A percentile compares a stretch with the other conserved stretches of the same genome.
phyloP scores from a whole-genome alignment of 2,797 vertebrate genomes.

The Myotis pilosus region DNA sequence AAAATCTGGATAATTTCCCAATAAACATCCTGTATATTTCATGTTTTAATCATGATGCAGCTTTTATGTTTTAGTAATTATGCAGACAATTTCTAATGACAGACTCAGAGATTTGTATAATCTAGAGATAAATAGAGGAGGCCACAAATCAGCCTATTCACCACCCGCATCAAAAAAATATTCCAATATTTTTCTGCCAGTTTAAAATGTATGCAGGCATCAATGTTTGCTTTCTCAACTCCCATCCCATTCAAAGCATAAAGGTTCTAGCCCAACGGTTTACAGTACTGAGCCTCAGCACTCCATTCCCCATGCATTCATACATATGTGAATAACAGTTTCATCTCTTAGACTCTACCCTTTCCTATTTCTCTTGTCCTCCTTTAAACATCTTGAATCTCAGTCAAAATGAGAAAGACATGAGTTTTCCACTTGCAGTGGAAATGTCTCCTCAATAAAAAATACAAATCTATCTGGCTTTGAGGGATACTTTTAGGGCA shows the following conservation, averaged over 20 bases:
- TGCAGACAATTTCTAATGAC: conserved; percentile 54
- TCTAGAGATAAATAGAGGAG: conserved; percentile 53
- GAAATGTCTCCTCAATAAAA: neutral
- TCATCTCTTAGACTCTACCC: neutral
- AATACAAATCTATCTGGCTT: neutral
- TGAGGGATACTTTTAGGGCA: neutral
- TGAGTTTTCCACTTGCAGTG: neutral
- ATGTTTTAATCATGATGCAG: conserved; percentile 68
- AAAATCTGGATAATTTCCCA: conserved; percentile 49
- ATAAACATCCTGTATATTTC: conserved; percentile 51
- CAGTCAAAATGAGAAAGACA: neutral
- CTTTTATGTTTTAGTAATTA: conserved; percentile 58
- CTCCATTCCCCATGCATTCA: neutral
- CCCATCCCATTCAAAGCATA: neutral
- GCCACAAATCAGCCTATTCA: neutral
- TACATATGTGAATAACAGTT: neutral
- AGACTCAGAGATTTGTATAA: conserved; percentile 11
- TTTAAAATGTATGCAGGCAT: neutral
- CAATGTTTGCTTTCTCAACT: neutral
- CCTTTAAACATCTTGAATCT: neutral
- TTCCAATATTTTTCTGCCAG: neutral
- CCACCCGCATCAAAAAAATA: neutral
- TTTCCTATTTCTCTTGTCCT: neutral
- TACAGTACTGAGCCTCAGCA: neutral
- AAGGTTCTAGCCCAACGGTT: neutral